phyloP scores from a whole-genome alignment of 2,113 vertebrate genomes.

The Ammodramus savannarum region DNA sequence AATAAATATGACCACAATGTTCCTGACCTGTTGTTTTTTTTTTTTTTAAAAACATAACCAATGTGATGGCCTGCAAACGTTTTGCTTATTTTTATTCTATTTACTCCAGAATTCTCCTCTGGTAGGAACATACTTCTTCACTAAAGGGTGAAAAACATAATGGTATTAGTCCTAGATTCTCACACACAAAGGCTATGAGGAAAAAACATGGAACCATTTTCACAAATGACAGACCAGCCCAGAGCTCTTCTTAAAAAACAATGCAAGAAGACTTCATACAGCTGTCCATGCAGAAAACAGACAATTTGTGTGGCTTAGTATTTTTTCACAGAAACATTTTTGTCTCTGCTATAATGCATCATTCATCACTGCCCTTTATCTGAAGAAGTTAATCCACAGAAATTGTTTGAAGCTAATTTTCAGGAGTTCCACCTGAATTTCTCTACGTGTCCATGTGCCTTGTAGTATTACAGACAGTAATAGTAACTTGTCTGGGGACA shows the following conservation, averaged over 20 bases:
- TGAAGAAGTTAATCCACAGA: background rate
- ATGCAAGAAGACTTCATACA: background rate
- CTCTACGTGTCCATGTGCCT: rapidly evolving
- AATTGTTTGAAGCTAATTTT: background rate
- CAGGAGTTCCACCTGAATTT: background rate
- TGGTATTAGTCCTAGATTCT: background rate
- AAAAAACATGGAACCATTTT: background rate
- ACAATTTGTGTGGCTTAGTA: background rate
- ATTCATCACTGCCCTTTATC: background rate
- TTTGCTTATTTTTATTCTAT: background rate
- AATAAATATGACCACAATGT: background rate
- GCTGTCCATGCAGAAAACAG: background rate
- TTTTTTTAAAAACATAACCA: background rate
- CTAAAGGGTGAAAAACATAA: background rate
- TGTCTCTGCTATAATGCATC: background rate
- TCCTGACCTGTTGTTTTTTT: background rate
- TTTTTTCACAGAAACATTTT: background rate
- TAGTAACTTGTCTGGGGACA: background rate
- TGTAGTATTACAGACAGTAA: background rate
- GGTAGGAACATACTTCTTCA: background rate
- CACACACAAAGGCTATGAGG: background rate
- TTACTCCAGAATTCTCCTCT: background rate
- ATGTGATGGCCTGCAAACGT: background rate
- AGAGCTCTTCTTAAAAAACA: background rate
- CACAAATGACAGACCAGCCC: background rate